Percentiles rank a stretch among this genome's conserved stretches.
These are phyloP conservation scores for Xiphophorus hellerii DNA, from an alignment of 2,113 vertebrate species.

Conservation along the genomic window DNA sequence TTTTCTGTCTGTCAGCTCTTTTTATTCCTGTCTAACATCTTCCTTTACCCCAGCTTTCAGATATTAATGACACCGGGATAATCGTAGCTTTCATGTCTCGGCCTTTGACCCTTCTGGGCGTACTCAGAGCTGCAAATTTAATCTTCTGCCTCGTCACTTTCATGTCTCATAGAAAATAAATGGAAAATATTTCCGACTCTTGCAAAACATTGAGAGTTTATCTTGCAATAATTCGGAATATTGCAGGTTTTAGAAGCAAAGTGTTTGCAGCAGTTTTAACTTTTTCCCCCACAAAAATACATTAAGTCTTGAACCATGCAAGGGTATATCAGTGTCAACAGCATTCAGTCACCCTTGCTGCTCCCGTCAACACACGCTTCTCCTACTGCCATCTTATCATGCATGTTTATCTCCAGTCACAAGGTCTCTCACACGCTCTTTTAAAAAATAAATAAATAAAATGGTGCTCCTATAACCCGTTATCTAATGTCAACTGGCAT, in stretches of 20 bases:
- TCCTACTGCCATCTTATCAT: conserved; percentile 72
- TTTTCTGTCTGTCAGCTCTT: background rate
- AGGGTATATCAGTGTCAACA: conserved; percentile 47
- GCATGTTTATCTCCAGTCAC: conserved; percentile 76
- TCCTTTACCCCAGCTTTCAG: background rate
- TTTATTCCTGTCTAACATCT: background rate
- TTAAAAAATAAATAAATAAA: background rate
- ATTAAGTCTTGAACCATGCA: conserved; percentile 20
- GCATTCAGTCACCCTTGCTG: conserved; percentile 49
- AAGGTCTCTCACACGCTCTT: conserved; percentile 3
- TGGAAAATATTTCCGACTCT: background rate
- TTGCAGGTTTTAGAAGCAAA: background rate
- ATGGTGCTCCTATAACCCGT: conserved; percentile 48
- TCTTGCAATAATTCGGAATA: background rate
- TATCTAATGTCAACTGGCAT: conserved; percentile 61
- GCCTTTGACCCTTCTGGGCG: background rate
- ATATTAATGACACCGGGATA: conserved; percentile 15
- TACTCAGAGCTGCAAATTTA: conserved; percentile 1
- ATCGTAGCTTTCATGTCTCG: conserved; percentile 6
- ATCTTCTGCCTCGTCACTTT: conserved; percentile 2
- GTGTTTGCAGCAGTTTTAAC: conserved; percentile 1
- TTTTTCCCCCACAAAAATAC: conserved; percentile 6
- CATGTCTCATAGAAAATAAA: conserved; percentile 10
- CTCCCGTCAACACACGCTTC: conserved; percentile 69
- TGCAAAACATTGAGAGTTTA: background rate